These are phyloP conservation scores for Drosophila nebulosa DNA, from an alignment of 1,140 invertebrate species.

Conservation along the genomic window DNA sequence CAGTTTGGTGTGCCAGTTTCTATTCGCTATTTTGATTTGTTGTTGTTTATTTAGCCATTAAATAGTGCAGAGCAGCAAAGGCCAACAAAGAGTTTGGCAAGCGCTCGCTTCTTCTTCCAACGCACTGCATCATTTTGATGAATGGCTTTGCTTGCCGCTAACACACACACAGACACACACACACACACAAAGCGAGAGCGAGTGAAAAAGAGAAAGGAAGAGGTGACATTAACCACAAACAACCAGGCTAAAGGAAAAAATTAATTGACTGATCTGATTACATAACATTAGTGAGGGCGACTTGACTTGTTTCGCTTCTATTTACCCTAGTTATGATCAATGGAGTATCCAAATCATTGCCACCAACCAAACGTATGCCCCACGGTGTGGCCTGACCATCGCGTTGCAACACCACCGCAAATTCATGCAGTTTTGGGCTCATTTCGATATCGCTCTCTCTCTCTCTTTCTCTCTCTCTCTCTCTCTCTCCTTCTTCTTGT, in stretches of 20 bases:
- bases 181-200: too few species aligned
- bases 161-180: too few species aligned
- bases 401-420: conserved; percentile 88
- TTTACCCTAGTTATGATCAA: conserved; percentile 93
- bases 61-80: conserved; percentile 55
- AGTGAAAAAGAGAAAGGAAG: too few species aligned
- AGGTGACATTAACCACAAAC: conserved; percentile 44
- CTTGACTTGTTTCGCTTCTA: background rate
- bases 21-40: conserved; percentile 66
- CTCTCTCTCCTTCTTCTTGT: too few species aligned
- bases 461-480: conserved; percentile 1
- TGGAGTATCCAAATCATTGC: conserved; percentile 92
- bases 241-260: too few species aligned
- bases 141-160: conserved; percentile 22
- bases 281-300: too few species aligned
- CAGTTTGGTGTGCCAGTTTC: conserved; percentile 34
- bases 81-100: conserved; percentile 56
- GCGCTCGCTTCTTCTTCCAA: conserved; percentile 2
- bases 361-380: conserved; percentile 95
- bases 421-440: conserved; percentile 86
- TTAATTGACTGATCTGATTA: too few species aligned
- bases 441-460: conserved; percentile 66
- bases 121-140: conserved; percentile 45
- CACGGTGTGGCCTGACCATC: conserved; percentile 89
- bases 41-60: conserved; percentile 52